A percentile compares a stretch with the other conserved stretches of the same genome.
phyloP scores from a whole-genome alignment of 2,888 invertebrate genomes.

The Cylindroiulus punctatus region DNA sequence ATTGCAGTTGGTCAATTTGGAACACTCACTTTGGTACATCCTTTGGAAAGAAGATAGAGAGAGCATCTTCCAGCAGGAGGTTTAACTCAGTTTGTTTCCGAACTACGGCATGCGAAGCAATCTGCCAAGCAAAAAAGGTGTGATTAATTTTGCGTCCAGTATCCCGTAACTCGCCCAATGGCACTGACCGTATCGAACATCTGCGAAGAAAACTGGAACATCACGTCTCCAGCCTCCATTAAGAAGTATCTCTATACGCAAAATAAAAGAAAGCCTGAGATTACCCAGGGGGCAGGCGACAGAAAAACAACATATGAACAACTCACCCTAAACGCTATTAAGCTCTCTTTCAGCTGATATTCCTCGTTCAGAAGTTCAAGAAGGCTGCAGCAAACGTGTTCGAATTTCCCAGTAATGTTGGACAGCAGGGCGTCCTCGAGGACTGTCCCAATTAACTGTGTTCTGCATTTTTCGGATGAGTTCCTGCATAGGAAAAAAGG shows the following conservation, averaged over 20 bases:
- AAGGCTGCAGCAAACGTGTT: constrained; percentile 50
- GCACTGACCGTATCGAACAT: constrained; percentile 68
- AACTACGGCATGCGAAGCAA: neutral
- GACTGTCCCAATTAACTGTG: neutral
- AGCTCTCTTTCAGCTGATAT: constrained; percentile 67
- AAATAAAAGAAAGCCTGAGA: no score
- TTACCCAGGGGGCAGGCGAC: no score
- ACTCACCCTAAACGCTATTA: constrained; percentile 67
- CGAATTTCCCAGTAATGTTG: constrained; percentile 9
- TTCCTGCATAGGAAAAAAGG: no score
- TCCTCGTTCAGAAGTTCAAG: constrained; percentile 67
- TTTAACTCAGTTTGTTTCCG: constrained; percentile 57
- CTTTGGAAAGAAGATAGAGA: constrained; percentile 68
- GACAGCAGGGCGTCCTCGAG: neutral
- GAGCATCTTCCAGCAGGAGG: constrained; percentile 67
- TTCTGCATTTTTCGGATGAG: neutral
- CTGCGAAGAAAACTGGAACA: constrained; percentile 69
- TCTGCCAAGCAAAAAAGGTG: neutral
- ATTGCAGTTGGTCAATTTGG: neutral
- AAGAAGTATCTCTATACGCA: constrained; percentile 67
- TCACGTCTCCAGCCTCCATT: constrained; percentile 70
- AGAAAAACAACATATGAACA: neutral
- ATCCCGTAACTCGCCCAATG: constrained; percentile 19
- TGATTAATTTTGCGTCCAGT: neutral
- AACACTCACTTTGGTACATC: constrained; percentile 64